Base-by-base conservation (phyloP, 2,113 vertebrate species). In the Condylura cristata region DNA sequence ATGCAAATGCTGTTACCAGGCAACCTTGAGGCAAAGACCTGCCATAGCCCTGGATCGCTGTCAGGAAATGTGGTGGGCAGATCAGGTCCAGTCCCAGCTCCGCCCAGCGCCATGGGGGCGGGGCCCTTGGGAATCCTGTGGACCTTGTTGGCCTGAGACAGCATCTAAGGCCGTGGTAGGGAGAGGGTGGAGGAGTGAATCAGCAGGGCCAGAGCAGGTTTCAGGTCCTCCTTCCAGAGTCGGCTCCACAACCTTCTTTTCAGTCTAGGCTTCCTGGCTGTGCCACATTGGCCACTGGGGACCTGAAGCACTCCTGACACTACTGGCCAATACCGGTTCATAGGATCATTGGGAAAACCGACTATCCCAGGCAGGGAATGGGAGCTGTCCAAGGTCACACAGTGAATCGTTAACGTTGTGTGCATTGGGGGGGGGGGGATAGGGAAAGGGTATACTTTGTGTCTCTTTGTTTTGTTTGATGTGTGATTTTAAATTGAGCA, bases 1-100 rank as follows among this genome's bases (percentile, higher is more conserved):
- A 97, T 92, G 84, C 68, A 94, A 92, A 95, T 95, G 74, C 81
- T 0, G 95, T 97, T 97, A 96, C 97, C 96, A 96, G 89, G 97
- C 96, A 97, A 97, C 97, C 94, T 79, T 94, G 93, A 95, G 81
- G 91, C 2, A 75, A 96, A 96, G 94, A 91, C 90, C 89, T 91
- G 72, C 94, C 95, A 96, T 53, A 92, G 92, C 76, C 95, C 78
- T 66, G 74, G 72, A 83, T 58, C 63, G 56, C n/a, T 63, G 41
- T 80, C 81, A 91, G 88, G 81, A 87, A 94, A 87, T 2, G 2
- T 86, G 82, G 91, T 89, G 82, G 74, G 48, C 80, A 76, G 56
- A 88, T 32, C 22, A n/a, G n/a, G n/a, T n/a, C 86, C 28, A 61
- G 75, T 56, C 48, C 51, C 10, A 5, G 84, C 41, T 68, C 94